Conservation (phyloP, 2,797 vertebrate genomes). For the Silurus aristotelis region DNA sequence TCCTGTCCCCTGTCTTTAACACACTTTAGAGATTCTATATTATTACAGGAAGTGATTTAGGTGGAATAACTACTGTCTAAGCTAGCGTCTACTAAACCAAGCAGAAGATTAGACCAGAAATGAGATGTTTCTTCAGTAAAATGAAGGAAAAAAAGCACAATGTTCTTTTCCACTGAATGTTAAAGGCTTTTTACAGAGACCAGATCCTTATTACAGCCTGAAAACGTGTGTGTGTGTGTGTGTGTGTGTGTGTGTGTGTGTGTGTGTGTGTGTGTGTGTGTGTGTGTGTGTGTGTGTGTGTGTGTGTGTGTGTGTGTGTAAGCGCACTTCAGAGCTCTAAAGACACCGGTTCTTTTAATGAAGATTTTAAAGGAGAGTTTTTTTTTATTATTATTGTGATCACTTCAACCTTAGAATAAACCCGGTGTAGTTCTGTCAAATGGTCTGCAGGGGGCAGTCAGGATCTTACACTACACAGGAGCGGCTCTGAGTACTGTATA, state of each 20-base stretch:
- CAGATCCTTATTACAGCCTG: not conserved
- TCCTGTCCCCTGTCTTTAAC: too few relatives aligned
- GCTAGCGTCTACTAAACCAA: too few relatives aligned
- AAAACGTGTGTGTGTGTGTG: not conserved
- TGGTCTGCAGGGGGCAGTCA: constrained; percentile 65
- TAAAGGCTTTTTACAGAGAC: not conserved
- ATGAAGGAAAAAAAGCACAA: not conserved
- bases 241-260: not conserved
- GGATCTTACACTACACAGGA: not conserved
- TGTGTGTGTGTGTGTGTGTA: not conserved
- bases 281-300: not conserved
- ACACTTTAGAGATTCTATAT: too few relatives aligned
- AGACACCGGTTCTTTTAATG: not conserved
- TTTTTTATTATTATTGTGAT: not conserved
- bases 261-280: not conserved
- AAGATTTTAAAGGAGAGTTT: not conserved
- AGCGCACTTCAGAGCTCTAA: too few relatives aligned
- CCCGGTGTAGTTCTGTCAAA: not conserved
- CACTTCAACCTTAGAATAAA: not conserved
- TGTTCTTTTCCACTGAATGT: not conserved
- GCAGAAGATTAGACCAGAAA: too few relatives aligned
- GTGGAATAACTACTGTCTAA: too few relatives aligned
- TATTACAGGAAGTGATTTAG: too few relatives aligned
- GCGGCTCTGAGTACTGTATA: too few relatives aligned
- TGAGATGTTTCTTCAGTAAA: not conserved